These are phyloP conservation scores for Teleopsis dalmanni DNA, from an alignment of 1,140 invertebrate genomes.

Conservation along the genomic window DNA sequence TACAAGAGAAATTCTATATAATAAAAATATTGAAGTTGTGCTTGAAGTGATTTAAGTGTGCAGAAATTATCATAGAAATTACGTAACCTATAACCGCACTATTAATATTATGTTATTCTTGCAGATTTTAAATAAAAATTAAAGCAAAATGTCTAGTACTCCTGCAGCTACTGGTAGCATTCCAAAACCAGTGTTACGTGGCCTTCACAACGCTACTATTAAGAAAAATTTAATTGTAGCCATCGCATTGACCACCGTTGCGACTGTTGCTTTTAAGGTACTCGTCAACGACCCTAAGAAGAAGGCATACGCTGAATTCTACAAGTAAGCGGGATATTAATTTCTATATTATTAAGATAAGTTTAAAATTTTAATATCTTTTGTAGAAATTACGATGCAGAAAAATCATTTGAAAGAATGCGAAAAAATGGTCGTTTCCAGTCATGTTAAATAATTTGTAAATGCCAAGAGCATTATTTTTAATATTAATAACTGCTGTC, in stretches of 20 bases:
- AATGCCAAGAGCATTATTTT: background rate
- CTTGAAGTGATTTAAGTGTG: too few relatives aligned
- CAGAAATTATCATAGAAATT: too few relatives aligned
- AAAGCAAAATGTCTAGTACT: slow-evolving; percentile 27
- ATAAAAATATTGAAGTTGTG: too few relatives aligned
- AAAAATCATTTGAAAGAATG: slow-evolving; percentile 51
- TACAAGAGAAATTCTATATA: too few relatives aligned
- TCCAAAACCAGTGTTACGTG: slow-evolving; percentile 36
- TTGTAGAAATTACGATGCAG: slow-evolving; percentile 50
- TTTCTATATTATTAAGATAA: background rate
- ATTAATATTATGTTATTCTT: background rate
- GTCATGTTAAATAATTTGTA: slow-evolving; percentile 20
- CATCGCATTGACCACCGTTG: slow-evolving; percentile 28
- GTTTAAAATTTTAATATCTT: slow-evolving; percentile 10
- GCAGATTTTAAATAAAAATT: background rate
- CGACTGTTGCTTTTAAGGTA: slow-evolving; percentile 33
- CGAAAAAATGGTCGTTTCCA: slow-evolving; percentile 47
- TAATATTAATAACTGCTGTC: too few relatives aligned
- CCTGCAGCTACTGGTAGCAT: slow-evolving; percentile 25
- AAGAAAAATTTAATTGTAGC: slow-evolving; percentile 41
- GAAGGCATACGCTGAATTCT: slow-evolving; percentile 50
- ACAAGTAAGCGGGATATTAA: slow-evolving; percentile 42
- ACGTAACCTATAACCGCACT: background rate
- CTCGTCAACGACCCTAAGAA: slow-evolving; percentile 46
- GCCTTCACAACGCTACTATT: slow-evolving; percentile 40